Evolutionary conservation across 2,888 invertebrate genomes (phyloP).

Genomic region (Bhutanitis thaidina): DNA sequence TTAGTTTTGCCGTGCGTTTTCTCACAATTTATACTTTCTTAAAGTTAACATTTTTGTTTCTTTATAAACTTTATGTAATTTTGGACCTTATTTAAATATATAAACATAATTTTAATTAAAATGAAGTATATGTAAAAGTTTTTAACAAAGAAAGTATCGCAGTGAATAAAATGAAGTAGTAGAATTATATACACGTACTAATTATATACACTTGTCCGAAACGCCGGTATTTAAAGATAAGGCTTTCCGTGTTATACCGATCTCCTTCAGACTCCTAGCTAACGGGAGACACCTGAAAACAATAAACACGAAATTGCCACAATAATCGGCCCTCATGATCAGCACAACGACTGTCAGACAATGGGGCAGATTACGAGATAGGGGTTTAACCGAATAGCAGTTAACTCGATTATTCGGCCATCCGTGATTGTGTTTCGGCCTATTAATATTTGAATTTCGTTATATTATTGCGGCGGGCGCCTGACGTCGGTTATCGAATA

Average conservation of each 20-base stretch:
- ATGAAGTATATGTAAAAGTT: too few species aligned
- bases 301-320: conserved; percentile 75
- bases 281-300: conserved; percentile 72
- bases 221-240: conserved; percentile 43
- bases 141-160: too few species aligned
- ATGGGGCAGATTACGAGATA: conserved; percentile 75
- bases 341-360: conserved; percentile 67
- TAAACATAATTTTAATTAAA: too few species aligned
- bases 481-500: conserved; percentile 65
- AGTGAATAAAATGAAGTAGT: too few species aligned
- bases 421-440: conserved; percentile 77
- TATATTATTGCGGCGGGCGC: conserved; percentile 70
- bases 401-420: conserved; percentile 78
- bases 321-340: conserved; percentile 77
- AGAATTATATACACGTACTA: conserved; percentile 31
- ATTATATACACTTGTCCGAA: conserved; percentile 54
- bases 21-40: neutral
- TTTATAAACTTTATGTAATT: too few species aligned
- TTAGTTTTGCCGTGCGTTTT: conserved; percentile 40
- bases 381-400: conserved; percentile 75
- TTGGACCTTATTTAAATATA: too few species aligned
- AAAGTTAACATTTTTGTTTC: too few species aligned
- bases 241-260: conserved; percentile 39
- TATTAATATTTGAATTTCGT: conserved; percentile 79
- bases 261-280: conserved; percentile 45